These are phyloP conservation scores for Drosophila erecta DNA, from an alignment of 1,140 invertebrate genomes.

Conservation along the genomic window DNA sequence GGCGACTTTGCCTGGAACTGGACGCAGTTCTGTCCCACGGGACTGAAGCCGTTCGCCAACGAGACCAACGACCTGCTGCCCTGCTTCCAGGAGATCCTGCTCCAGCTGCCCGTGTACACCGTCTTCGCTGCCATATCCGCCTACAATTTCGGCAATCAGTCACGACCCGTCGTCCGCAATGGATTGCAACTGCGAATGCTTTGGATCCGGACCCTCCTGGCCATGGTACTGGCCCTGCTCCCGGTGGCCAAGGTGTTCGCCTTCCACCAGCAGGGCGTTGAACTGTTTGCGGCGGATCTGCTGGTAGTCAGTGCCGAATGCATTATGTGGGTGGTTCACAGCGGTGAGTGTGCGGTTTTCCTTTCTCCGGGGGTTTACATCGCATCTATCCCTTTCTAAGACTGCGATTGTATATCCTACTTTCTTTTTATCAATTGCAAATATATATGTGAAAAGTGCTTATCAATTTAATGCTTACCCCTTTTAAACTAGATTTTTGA, in stretches of 20 bases:
- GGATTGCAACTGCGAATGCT: conserved; percentile 87
- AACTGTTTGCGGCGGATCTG: conserved; percentile 88
- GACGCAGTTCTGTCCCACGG: conserved; percentile 89
- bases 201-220: conserved; percentile 87
- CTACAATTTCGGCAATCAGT: conserved; percentile 90
- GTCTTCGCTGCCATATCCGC: conserved; percentile 90
- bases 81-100: conserved; percentile 92
- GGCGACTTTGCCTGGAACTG: conserved; percentile 87
- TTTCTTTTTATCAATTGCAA: background rate
- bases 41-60: conserved; percentile 88
- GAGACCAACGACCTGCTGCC: conserved; percentile 89
- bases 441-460: no score
- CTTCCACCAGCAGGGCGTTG: conserved; percentile 85
- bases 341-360: conserved; percentile 83
- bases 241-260: conserved; percentile 88
- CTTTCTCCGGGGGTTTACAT: background rate
- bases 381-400: background rate
- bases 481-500: no score
- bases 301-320: conserved; percentile 88
- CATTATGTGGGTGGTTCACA: conserved; percentile 92
- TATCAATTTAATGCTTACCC: no score
- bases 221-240: conserved; percentile 87
- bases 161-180: conserved; percentile 86
- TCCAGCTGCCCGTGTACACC: conserved; percentile 89
- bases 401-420: background rate